Evolutionary conservation across 2,888 invertebrate species (phyloP), one percentile per base, ranked within the genome.

Genomic region (Saturnia japonica): DNA sequence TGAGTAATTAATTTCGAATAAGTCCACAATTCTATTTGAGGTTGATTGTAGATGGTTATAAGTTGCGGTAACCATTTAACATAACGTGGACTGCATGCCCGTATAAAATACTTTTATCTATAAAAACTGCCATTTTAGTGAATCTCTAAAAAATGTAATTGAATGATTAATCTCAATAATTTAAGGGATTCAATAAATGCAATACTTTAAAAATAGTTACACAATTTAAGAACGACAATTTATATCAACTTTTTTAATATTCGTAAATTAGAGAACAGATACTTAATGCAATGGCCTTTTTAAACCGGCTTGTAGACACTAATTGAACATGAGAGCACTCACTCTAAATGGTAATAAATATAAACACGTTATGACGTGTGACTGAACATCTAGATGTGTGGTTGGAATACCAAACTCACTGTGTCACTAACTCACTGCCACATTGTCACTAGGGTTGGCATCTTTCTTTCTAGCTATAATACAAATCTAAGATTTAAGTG

Each of bases 381-480:
- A 78, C 73, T 77, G 77, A 74, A 75, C 76, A 77, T 73, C 73
- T 72, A 75, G 76, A 72, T 72, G 68, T 78, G 78, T 74, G 77
- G 78, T 77, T 71, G 70, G 70, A 72, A 74, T 72, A 71, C 69
- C 43, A 73, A 72, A 74, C 76, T 76, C 72, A 76, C 73, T 74
- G 68, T 77, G 77, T 76, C 74, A 79, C 70, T 78, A 70, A 73
- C 66, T 76, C 74, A 79, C 70, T 78, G 70, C 73, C 66, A 71
- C 70, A 72, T 54, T 70, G 57, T 25, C 45, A 11, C 28, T 40
- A 71, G 70, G 70, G 68, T 25, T 70, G 67, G 11, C 70, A 42
- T 22, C n/a, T 6, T 45, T 64, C 6, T 11, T 60, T 69, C 28
- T 42, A 67, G 12, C 8, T 40, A 34, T 14, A 42, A 25, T n/a